Base-by-base conservation (phyloP, 2,888 invertebrate species). In the Coleophora deauratella region DNA sequence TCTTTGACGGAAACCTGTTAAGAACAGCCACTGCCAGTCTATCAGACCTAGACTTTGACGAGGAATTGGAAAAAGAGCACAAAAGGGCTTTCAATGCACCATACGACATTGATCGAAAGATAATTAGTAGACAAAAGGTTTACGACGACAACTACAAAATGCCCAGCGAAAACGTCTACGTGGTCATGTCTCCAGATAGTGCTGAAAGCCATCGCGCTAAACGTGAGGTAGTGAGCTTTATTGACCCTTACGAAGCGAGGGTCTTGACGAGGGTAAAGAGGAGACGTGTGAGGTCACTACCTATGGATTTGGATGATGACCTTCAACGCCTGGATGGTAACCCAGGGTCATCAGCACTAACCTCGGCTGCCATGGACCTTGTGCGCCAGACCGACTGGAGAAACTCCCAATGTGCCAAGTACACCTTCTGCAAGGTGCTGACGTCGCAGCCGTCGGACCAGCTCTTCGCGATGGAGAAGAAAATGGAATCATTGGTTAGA, bases 371-470 rank as follows among this genome's bases (percentile, higher is more conserved):
- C 1, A 60, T 86, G 69, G 73, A 84, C 45, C 62, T 87, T 49
- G 86, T 87, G 46, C 72, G 68, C 43, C 82, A 78, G 49, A 87
- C 87, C 0, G 88, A 92, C 57, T 93, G 93, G 93, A 87, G 89
- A 27, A 90, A 91, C 68, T 92, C 93, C 2, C 91, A 91, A 40
- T 94, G 94, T 63, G 91, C 93, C 2, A 93, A 93, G 65, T 88
- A 87, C 57, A 88, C 93, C 50, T 93, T 93, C 74, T 94, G 94
- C 70, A 90, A 91, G 58, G 90, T 91, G 34, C 90, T 94, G 86
- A 78, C 91, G 33, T 86, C 88, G 43, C 91, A 92, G 55, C 81
- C 89, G 38, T 87, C 89, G 1, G 93, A 93, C 62, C 90, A 92
- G 27, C 77, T 91, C 46, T 87, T 90, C 50, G 81, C 91, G 34